Percentiles rank a stretch among this genome's conserved stretches.
Conservation (phyloP, 2,888 invertebrate species). For the Drosophila phalerata region DNA sequence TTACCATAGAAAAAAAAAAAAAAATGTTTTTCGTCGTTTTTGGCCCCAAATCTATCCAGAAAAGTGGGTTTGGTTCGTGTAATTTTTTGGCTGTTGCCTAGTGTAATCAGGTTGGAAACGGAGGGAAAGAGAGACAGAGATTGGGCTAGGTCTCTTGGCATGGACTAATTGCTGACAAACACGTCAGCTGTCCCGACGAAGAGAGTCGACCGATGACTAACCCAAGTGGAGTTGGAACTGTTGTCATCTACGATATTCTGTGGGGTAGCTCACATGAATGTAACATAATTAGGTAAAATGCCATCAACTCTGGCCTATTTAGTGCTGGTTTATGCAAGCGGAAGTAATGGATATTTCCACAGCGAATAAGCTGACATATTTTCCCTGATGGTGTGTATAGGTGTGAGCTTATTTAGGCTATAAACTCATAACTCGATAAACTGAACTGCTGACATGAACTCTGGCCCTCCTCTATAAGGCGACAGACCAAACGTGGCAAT, state of each 20-base stretch:
- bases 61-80: too few relatives aligned
- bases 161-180: conserved; percentile 65
- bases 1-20: too few relatives aligned
- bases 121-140: conserved; percentile 13
- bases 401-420: not conserved
- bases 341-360: conserved; percentile 54
- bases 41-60: too few relatives aligned
- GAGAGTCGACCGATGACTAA: conserved; percentile 48
- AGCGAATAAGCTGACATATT: conserved; percentile 6
- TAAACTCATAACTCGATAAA: conserved; percentile 37
- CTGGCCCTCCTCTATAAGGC: conserved; percentile 10
- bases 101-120: conserved; percentile 17
- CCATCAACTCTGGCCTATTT: conserved; percentile 67
- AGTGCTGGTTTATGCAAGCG: conserved; percentile 55
- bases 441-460: conserved; percentile 40
- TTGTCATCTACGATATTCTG: conserved; percentile 11
- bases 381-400: not conserved
- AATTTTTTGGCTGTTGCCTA: too few relatives aligned
- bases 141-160: conserved; percentile 50
- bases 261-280: conserved; percentile 51
- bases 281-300: conserved; percentile 73
- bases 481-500: conserved; percentile 35
- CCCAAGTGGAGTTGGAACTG: conserved; percentile 24
- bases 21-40: too few relatives aligned
- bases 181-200: conserved; percentile 55